Base-by-base conservation (phyloP, 2,888 invertebrate genomes). In the Tribolium freemani region DNA sequence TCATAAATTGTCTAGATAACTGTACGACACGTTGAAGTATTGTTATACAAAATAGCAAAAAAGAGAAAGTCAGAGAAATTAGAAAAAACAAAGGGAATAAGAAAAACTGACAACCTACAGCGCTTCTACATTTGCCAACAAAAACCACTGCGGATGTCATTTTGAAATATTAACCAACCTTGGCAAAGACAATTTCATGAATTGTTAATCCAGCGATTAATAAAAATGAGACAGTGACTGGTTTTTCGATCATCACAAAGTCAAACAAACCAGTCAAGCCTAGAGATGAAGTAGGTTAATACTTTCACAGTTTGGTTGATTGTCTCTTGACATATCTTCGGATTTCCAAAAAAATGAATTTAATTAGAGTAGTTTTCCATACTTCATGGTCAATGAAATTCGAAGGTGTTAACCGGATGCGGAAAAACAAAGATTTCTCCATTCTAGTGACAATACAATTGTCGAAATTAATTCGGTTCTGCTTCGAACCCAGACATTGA, bases 231-330 rank as follows among this genome's bases (percentile, higher is more conserved):
- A 26, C 26, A 38, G 38, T 38, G 8, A n/a, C 38, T 38, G 38
- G 8, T 30, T 30, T 11, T 30, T 31, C 6, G 56, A 60, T 20
- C 38, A 26, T 16, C 16, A 16, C 16, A 16, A 16, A 16, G 16
- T 16, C 54, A 11, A 31, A 9, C 16, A 64, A 64, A 30, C 51
- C 21, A 64, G 20, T 64, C 51, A 64, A 64, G 51, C 51, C 11
- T 64, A 53, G 38, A 64, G 64, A 51, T 53, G 51, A 67, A 69
- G 69, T 69, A 61, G 69, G 69, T 69, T 60, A 69, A 45, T 51
- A 69, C 69, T 69, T 69, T 69, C 69, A 69, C 69, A 53, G 61
- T 44, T 21, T 26, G 31, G 21, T 56, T 13, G 46, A 30, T 61
- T 44, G 51, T 20, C 9, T 44, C 26, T 44, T 51, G 51, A 38